Base-by-base conservation (phyloP, 2,888 invertebrate genomes). In the Dryadula phaetusa region DNA sequence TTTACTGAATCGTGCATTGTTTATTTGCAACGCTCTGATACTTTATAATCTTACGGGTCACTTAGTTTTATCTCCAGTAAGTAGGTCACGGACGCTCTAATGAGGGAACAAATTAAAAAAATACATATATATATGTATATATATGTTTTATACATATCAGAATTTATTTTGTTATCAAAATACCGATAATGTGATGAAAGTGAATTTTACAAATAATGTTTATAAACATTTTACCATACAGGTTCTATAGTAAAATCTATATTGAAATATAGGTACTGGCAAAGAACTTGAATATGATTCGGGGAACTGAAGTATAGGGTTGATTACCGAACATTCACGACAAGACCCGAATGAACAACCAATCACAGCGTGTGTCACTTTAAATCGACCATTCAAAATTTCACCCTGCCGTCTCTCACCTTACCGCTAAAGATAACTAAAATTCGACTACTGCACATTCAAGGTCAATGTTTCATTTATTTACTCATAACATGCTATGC, bases 41-140 rank as follows among this genome's bases (percentile, higher is more conserved):
- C 74, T 75, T 74, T 75, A 73, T 76, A 69, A 79, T 77, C 75
- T 78, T 79, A 78, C 76, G 74, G 77, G 79, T 78, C 80, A 79
- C 81, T 80, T 79, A 76, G 62, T 58, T 71, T 64, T 67, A 74
- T 74, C 75, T 70, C 70, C 74, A 74, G 66, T 70, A 77, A 76
- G 70, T 79, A 70, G 78, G 80, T 80, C 79, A 82, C 62, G 78
- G 77, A 67, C 40, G 20, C 40, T 25, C 40, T 25, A 40, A 56
- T 40, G 40, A 56, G 37, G 40, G 40, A 56, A 56, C 20, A 37
- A 22, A 37, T 54, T 20, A 37, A 37, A 54, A 37, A 54, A 37
- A 37, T 52, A 52, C 16, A 56, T 37, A 56, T 37, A 56, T 37
- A 1, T 12, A 37, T 52, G 32, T 10, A 56, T 37, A 56, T 37